These are phyloP conservation scores for Digitonthophagus gazella DNA, from an alignment of 2,888 invertebrate genomes.

Conservation along the genomic window DNA sequence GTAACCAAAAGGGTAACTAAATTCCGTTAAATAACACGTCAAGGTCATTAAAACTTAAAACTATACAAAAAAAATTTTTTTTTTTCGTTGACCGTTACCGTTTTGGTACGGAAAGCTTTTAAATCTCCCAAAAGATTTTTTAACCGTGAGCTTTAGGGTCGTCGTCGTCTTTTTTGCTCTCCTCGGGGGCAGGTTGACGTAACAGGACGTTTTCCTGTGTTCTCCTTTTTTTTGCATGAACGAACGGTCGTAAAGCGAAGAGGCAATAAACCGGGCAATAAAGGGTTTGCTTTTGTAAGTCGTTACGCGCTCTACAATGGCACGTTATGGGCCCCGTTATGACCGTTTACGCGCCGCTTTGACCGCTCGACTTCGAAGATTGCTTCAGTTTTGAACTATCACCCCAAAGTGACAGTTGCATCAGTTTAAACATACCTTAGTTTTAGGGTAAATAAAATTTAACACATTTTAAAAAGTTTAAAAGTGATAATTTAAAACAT, in stretches of 20 bases:
- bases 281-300: conserved; percentile 11
- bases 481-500: not conserved
- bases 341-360: conserved; percentile 5
- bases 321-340: conserved; percentile 12
- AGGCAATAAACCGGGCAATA: conserved; percentile 13
- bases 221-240: not conserved
- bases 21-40: too few species aligned
- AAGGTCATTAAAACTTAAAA: too few species aligned
- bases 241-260: not conserved
- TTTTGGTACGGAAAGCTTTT: too few species aligned
- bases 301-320: conserved; percentile 13
- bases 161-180: not conserved
- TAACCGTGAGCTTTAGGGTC: too few species aligned
- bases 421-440: not conserved
- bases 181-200: not conserved
- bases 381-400: conserved; percentile 12
- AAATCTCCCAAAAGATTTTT: too few species aligned
- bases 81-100: too few species aligned
- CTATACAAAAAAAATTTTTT: not conserved
- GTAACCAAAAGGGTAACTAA: not conserved
- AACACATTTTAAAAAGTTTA: too few species aligned
- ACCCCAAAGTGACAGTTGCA: not conserved
- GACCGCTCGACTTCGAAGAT: not conserved
- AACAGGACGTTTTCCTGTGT: not conserved
- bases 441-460: too few species aligned